Evolutionary conservation across 2,797 vertebrate genomes (phyloP).

Genomic region (Darevskia nairensis): DNA sequence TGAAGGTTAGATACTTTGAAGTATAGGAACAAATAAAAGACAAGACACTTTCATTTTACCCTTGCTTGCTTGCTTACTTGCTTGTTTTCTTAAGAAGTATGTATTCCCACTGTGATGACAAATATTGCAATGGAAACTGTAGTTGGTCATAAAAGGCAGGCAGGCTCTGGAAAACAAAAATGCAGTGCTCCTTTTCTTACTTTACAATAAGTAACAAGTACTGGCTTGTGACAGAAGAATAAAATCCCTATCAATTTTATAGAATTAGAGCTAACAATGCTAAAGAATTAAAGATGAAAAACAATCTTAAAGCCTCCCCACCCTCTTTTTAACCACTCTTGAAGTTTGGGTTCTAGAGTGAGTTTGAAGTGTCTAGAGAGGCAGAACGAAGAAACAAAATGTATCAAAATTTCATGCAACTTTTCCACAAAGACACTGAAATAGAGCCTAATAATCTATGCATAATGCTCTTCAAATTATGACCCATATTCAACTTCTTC

Average conservation of each 20-base stretch:
- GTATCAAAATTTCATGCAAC: neutral
- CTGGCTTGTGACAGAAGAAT: neutral
- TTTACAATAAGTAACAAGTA: neutral
- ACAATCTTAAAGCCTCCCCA: neutral
- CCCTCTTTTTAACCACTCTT: neutral
- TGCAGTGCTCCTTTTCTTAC: neutral
- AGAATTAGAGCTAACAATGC: neutral
- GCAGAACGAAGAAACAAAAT: neutral
- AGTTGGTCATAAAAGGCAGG: slow-evolving; percentile 98
- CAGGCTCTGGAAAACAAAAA: slow-evolving; percentile 83
- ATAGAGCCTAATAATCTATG: neutral
- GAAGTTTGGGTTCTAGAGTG: neutral
- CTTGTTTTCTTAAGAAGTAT: slow-evolving; percentile 97
- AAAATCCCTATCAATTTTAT: neutral
- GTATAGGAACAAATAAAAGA: neutral
- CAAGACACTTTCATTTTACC: accelerated
- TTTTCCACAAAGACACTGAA: neutral
- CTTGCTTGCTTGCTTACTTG: slow-evolving; percentile 84
- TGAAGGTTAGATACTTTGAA: neutral
- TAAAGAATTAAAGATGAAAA: neutral
- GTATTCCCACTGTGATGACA: slow-evolving; percentile 99
- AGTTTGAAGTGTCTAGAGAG: neutral
- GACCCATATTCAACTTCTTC: neutral
- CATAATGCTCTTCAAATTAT: neutral
- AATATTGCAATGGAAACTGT: slow-evolving; percentile 97